Conservation (phyloP, 2,888 invertebrate genomes). For the Tanytarsus gracilentus region DNA sequence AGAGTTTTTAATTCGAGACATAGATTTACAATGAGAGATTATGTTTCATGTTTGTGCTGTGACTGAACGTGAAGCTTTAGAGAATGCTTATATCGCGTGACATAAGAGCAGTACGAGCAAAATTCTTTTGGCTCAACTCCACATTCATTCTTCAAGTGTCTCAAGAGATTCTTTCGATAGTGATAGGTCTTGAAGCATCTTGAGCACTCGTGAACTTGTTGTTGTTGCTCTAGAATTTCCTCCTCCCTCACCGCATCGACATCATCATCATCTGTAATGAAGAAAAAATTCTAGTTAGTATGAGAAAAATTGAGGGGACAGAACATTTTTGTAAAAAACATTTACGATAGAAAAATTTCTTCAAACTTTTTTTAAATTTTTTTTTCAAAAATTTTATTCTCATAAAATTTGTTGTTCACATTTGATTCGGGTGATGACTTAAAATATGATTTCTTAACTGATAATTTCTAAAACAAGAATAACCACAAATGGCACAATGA, state of each 20-base stretch:
- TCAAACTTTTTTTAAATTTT: no score
- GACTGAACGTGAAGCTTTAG: conserved; percentile 45
- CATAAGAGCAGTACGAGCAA: conserved; percentile 47
- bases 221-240: no score
- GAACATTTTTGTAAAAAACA: no score
- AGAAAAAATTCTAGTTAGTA: neutral
- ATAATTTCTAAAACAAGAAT: no score
- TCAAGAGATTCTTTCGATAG: conserved; percentile 50
- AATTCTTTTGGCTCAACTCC: conserved; percentile 49
- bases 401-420: no score
- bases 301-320: neutral
- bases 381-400: no score
- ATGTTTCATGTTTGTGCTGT: conserved; percentile 36
- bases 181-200: conserved; percentile 51
- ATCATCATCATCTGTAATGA: neutral
- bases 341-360: no score
- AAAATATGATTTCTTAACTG: no score
- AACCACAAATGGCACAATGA: no score
- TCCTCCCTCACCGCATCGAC: neutral
- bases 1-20: no score
- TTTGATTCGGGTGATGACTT: no score
- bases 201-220: conserved; percentile 42
- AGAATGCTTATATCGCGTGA: conserved; percentile 47
- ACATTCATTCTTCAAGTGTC: conserved; percentile 51
- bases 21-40: no score